Conservation (phyloP, 2,797 vertebrate genomes). For the Periparus ater region DNA sequence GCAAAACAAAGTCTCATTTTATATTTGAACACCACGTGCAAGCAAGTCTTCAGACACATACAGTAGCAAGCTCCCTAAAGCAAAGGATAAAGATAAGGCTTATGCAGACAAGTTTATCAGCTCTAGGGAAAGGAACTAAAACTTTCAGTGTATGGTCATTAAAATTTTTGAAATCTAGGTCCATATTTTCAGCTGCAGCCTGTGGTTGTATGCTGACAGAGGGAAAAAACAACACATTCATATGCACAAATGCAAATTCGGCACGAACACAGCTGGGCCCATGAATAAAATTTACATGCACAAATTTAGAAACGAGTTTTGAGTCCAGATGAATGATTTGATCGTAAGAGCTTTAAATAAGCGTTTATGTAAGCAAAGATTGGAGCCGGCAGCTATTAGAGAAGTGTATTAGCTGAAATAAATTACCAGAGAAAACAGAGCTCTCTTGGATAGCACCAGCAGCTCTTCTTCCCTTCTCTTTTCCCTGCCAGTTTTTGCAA, state of each 20-base stretch:
- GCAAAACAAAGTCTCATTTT: slow-evolving; percentile 69
- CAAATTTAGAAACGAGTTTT: slow-evolving; percentile 67
- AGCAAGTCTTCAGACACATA: slow-evolving; percentile 3
- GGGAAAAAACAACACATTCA: slow-evolving; percentile 69
- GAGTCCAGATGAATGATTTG: slow-evolving; percentile 73
- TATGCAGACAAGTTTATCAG: slow-evolving; percentile 57
- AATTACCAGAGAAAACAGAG: slow-evolving; percentile 65
- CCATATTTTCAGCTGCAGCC: slow-evolving; percentile 72
- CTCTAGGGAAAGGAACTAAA: slow-evolving; percentile 32
- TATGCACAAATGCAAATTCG: slow-evolving; percentile 74
- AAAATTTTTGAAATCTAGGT: slow-evolving; percentile 71
- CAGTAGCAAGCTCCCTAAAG: neutral
- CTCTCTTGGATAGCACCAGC: neutral
- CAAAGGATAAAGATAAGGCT: slow-evolving; percentile 33
- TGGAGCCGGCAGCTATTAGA: slow-evolving; percentile 58
- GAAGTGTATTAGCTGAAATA: slow-evolving; percentile 66
- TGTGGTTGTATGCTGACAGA: slow-evolving; percentile 70
- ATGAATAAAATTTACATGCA: slow-evolving; percentile 73
- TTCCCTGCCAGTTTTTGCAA: neutral
- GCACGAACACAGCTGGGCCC: slow-evolving; percentile 70
- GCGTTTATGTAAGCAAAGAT: slow-evolving; percentile 70
- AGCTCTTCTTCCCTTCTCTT: slow-evolving; percentile 27
- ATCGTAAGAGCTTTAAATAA: slow-evolving; percentile 72
- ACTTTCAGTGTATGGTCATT: slow-evolving; percentile 60
- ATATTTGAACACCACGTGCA: slow-evolving; percentile 31